A percentile compares a stretch with the other conserved stretches of the same genome.
phyloP scores from a whole-genome alignment of 1,140 invertebrate species.

The Ruditapes philippinarum region DNA sequence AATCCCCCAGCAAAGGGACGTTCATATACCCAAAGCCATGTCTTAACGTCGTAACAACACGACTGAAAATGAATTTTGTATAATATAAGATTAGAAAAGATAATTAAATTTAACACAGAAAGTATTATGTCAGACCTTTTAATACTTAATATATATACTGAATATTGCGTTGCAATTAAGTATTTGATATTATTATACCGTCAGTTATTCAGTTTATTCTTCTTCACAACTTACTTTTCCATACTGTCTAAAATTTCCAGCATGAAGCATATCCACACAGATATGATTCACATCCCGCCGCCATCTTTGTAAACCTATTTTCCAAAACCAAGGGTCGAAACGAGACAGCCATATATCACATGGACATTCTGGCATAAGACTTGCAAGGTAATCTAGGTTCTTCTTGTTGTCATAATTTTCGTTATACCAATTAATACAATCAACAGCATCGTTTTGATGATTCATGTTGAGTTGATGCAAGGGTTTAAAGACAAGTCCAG shows the following conservation, averaged over 20 bases:
- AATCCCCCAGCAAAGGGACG: conserved; percentile 2
- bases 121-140: too few relatives aligned
- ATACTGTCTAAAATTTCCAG: background rate
- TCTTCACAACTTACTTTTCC: background rate
- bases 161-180: too few relatives aligned
- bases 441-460: background rate
- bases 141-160: too few relatives aligned
- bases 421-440: conserved; percentile 38
- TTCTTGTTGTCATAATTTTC: background rate
- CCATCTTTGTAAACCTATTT: background rate
- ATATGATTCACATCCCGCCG: background rate
- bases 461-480: background rate
- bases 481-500: background rate
- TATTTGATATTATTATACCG: too few relatives aligned
- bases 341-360: conserved; percentile 11
- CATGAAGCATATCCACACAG: conserved; percentile 24
- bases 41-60: background rate
- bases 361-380: background rate
- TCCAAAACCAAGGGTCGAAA: conserved; percentile 38
- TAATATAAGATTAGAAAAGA: too few relatives aligned
- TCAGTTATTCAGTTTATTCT: too few relatives aligned
- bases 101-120: too few relatives aligned
- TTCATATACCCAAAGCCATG: background rate
- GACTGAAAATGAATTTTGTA: background rate
- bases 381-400: background rate